Evolutionary conservation across 2,888 invertebrate species (phyloP).

Genomic region (Sarcophaga caerulescens): DNA sequence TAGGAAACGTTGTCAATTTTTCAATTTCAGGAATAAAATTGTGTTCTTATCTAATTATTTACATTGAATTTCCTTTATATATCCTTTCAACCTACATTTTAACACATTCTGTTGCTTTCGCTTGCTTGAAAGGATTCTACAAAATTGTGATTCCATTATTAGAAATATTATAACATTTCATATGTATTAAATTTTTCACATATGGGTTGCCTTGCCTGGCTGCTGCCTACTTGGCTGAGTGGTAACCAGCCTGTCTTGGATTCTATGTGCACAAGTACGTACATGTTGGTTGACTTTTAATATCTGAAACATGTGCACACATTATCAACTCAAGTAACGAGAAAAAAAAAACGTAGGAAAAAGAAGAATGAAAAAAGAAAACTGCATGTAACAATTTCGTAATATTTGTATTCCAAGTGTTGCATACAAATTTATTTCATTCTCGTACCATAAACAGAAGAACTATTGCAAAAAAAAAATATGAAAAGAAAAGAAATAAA

Average conservation of each 20-base stretch:
- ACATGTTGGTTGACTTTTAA: conserved; percentile 21
- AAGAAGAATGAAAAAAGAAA: not conserved
- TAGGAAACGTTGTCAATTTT: too few species aligned
- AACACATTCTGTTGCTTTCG: not conserved
- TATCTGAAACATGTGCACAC: conserved; percentile 52
- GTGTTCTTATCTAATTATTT: not conserved
- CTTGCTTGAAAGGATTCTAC: not conserved
- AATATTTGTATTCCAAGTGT: conserved; percentile 55
- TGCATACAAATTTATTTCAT: conserved; percentile 56
- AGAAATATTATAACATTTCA: conserved; percentile 18
- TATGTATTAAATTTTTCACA: conserved; percentile 26
- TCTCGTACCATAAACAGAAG: conserved; percentile 15
- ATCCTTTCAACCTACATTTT: not conserved
- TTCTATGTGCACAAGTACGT: not conserved
- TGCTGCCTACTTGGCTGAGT: not conserved
- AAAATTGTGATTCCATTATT: conserved; percentile 23
- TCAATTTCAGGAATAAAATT: too few species aligned
- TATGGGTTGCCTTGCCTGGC: not conserved
- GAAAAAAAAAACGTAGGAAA: conserved; percentile 6
- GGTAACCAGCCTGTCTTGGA: not conserved
- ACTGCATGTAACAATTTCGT: conserved; percentile 49
- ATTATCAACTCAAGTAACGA: conserved; percentile 48
- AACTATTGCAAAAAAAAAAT: conserved; percentile 26
- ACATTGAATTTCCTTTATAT: not conserved
- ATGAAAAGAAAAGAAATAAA: conserved; percentile 24